Base-by-base conservation (phyloP, 2,797 vertebrate genomes). In the Sibirionetta formosa region DNA sequence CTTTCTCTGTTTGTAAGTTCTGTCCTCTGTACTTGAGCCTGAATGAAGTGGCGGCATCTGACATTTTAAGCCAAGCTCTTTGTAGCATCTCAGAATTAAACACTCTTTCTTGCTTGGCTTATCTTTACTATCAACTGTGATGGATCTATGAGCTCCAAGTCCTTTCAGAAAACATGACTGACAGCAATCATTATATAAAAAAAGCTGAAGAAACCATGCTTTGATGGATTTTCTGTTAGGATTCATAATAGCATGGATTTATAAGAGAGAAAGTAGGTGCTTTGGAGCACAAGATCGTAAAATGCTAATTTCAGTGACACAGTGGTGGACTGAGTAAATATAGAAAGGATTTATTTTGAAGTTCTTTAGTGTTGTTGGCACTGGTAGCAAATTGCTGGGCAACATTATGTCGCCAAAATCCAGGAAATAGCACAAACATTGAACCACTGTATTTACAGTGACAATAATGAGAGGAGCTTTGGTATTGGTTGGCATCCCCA, bases 271-370 rank as follows among this genome's bases (percentile, higher is more conserved):
- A 98, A 98, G 97, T 96, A 96, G 96, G 95, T 96, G 95, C 97
- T 96, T 97, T 97, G 94, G 89, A 98, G 96, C 97, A 96, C 93
- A 93, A 94, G 93, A 97, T 97, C 26, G 75, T 97, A 97, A 98
- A 98, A 98, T 97, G 97, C 97, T 95, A 96, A 98, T 98, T 97
- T 97, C 91, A 93, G 94, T 95, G 95, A 98, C 96, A 97, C 92
- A 97, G 95, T 84, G 88, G 95, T 95, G 84, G 95, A 90, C 96
- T 96, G 96, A 91, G 89, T 97, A 98, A 98, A 98, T 97, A 97
- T 86, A 98, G 97, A 97, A 97, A 95, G 97, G 97, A 98, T 97
- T 97, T 98, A 97, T 96, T 97, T 95, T 95, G 95, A 96, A 95
- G 96, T 73, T 96, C 93, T 97, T 95, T 77, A 96, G 95, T 71